Evolutionary conservation across 2,113 vertebrate species (phyloP), one percentile per base, ranked within the genome.

Genomic region (Bufo bufo): DNA sequence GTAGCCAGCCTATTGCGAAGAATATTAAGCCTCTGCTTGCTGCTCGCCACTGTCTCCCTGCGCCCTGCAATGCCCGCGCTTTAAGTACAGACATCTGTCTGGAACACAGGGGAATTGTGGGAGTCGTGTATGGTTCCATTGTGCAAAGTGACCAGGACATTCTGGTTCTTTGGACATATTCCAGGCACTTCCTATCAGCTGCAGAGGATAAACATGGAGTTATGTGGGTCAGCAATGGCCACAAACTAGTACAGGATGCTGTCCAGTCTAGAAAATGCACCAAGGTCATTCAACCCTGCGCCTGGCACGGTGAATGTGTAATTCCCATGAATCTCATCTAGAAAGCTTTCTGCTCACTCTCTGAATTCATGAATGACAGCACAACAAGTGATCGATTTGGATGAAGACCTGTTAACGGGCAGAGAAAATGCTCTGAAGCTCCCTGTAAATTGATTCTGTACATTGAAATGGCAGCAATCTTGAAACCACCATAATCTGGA

Each of bases 161-260:
- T 85, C 84, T 85, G 84, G 20, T 49, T 85, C 71, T 77, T 23
- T 75, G 72, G 84, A 85, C 14, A 75, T 16, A 77, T 61, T 85
- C 84, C 84, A 75, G 71, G 43, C 72, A 77, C 84, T 85, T 85
- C 84, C 84, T 75, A 85, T 58, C 84, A 85, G 84, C 84, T 85
- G 84, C 71, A 75, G 45, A 75, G 72, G 84, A 85, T 85, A 85
- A 77, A 77, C 56, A 63, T 75, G 71, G 56, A 77, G 84, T 17
- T 75, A 77, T 61, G 72, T 75, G 84, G 72, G 84, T 77, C 71
- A 85, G 58, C 69, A 49, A n/a, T 74, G 56, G 54, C 71, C 52
- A 75, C 54, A 74, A 77, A 74, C 71, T 45, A 74, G 84, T 77
- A 50, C 71, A 85, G 71, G 72, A 85, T 69, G 81, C 81, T 69